Base-by-base conservation (phyloP, 2,113 vertebrate species). In the Polypterus senegalus region DNA sequence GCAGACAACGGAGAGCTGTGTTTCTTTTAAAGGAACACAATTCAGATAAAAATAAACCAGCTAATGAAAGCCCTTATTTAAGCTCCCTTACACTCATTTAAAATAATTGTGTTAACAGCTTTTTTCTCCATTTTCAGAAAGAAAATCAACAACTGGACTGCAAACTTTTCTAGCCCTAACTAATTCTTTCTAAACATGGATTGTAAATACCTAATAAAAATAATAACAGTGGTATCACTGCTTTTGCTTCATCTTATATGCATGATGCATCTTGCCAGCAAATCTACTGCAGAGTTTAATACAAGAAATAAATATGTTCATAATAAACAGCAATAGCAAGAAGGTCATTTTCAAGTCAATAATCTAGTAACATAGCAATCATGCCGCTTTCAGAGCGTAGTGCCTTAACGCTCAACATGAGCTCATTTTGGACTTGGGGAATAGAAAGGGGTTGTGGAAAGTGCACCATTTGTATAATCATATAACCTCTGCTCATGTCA, bases 331-430 rank as follows among this genome's bases (percentile, higher is more conserved):
- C 58, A 58, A 65, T 63, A 61, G 64, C 61, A 52, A 60, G 49
- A 64, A 68, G 62, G 60, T 62, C 61, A 66, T 66, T 73, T 70
- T 70, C 62, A 66, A 70, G 62, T 73, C 68, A 66, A 70, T 70
- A 73, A 65, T 68, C 64, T 61, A 64, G 64, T 65, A 64, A 67
- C 65, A 67, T 62, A 62, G 66, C 63, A 67, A 65, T 63, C 66
- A 63, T 66, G 65, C 58, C 54, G 58, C 63, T 62, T 65, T 63
- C 65, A 65, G 51, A 54, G 49, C 10, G 44, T 49, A 53, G 55
- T 62, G 60, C 62, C 63, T 65, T 58, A 60, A 47, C 66, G 65
- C 67, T 63, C 64, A 57, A 61, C 62, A 64, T 59, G 65, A 64
- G 55, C 65, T 64, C 65, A 67, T 64, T 66, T 53, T 46, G 49